phyloP scores from a whole-genome alignment of 2,113 vertebrate genomes.

The Tiliqua scincoides region DNA sequence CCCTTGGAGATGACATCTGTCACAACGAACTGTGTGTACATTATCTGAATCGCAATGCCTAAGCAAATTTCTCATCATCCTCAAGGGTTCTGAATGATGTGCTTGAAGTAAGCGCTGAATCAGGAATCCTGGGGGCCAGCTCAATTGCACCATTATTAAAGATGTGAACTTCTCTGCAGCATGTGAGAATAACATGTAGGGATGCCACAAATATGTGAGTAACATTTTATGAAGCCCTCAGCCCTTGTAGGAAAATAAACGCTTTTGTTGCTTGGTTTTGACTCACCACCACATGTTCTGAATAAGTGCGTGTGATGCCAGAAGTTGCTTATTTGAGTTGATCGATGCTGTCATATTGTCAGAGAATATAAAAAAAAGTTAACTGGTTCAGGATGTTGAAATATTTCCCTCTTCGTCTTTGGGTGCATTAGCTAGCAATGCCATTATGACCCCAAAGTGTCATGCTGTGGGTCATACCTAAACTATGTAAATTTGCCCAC shows the following conservation, averaged over 20 bases:
- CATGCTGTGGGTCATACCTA: constrained; percentile 13
- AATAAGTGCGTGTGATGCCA: constrained; percentile 70
- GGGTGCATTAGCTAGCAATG: constrained; percentile 43
- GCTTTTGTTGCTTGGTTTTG: constrained; percentile 69
- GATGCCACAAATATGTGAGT: constrained; percentile 61
- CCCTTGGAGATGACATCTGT: constrained; percentile 50
- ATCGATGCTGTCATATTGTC: constrained; percentile 66
- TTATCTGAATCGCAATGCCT: constrained; percentile 31
- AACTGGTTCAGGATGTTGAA: constrained; percentile 67
- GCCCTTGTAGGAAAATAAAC: constrained; percentile 73
- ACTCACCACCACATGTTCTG: constrained; percentile 69
- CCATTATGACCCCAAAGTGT: constrained; percentile 45
- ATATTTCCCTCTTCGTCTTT: constrained; percentile 65
- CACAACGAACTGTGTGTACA: constrained; percentile 23
- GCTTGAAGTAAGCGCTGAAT: constrained; percentile 34
- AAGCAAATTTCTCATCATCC: constrained; percentile 37
- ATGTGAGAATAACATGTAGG: constrained; percentile 55
- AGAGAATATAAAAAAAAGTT: constrained; percentile 59
- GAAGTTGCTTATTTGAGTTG: constrained; percentile 62
- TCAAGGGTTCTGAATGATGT: constrained; percentile 45
- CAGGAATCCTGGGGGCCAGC: constrained; percentile 35
- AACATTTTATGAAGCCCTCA: constrained; percentile 54
- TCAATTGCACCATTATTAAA: constrained; percentile 53
- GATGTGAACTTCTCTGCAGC: constrained; percentile 47
- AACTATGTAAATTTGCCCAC: constrained; percentile 50